These are phyloP conservation scores for Sylvicola cinctus DNA, from an alignment of 2,888 invertebrate species.

Conservation along the genomic window DNA sequence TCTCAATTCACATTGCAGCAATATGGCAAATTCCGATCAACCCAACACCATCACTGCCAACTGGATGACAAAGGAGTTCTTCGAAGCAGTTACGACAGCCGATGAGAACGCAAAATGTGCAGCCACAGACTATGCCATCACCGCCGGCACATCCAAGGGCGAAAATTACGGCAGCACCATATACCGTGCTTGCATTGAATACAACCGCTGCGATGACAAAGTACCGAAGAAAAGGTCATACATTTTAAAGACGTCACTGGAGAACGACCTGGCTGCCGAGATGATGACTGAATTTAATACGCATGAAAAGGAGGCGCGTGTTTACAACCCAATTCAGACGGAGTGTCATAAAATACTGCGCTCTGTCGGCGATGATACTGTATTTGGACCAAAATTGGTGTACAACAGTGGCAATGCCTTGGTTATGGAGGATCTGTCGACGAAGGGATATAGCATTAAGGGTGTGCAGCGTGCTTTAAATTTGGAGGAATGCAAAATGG, in stretches of 20 bases:
- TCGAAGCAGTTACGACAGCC: too few relatives aligned
- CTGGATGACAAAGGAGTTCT: too few relatives aligned
- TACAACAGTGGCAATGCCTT: conserved; percentile 14
- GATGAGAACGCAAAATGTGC: conserved; percentile 4
- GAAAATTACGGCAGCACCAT: conserved; percentile 22
- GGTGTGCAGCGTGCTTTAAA: conserved; percentile 28
- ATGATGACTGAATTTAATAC: conserved; percentile 14
- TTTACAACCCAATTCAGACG: conserved; percentile 12
- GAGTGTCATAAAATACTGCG: conserved; percentile 10
- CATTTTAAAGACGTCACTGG: conserved; percentile 13
- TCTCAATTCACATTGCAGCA: too few relatives aligned
- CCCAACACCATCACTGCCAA: too few relatives aligned
- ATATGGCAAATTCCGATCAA: too few relatives aligned
- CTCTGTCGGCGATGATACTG: conserved; percentile 11
- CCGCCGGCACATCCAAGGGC: conserved; percentile 9
- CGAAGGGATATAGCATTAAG: conserved; percentile 27
- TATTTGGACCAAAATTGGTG: conserved; percentile 14
- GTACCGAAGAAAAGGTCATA: conserved; percentile 8
- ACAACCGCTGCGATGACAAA: conserved; percentile 5
- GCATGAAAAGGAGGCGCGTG: conserved; percentile 12
- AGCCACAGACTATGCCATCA: too few relatives aligned
- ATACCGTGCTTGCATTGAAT: conserved; percentile 20
- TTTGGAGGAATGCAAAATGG: conserved; percentile 24
- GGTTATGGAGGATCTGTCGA: conserved; percentile 30
- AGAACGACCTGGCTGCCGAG: conserved; percentile 11